Evolutionary conservation across 1,140 invertebrate genomes (phyloP).

Genomic region (Melipona quadrifasciata): DNA sequence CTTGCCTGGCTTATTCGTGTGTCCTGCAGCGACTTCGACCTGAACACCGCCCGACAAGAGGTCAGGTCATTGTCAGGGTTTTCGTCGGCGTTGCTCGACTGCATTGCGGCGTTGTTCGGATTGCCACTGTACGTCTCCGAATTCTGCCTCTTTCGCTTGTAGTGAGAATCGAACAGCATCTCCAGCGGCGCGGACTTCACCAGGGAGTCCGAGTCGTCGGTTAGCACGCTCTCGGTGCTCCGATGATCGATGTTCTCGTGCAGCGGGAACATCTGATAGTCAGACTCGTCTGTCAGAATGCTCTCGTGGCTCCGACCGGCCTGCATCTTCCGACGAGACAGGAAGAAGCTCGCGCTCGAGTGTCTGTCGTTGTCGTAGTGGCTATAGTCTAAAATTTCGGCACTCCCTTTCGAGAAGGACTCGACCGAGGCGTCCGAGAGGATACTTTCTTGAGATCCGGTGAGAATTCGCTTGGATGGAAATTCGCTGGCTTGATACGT

Average conservation of each 20-base stretch:
- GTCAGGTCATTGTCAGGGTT: conserved; percentile 19
- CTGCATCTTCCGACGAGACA: conserved; percentile 80
- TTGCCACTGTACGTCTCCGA: conserved; percentile 75
- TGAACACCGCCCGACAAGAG: conserved; percentile 71
- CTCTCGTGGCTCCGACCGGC: conserved; percentile 90
- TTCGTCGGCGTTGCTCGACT: conserved; percentile 27
- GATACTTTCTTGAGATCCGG: conserved; percentile 88
- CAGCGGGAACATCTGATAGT: conserved; percentile 81
- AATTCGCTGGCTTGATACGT: conserved; percentile 64
- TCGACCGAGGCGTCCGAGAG: conserved; percentile 85
- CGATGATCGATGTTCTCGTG: conserved; percentile 73
- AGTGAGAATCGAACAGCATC: conserved; percentile 84
- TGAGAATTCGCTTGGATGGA: conserved; percentile 62
- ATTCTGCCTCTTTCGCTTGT: conserved; percentile 75
- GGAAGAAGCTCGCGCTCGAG: conserved; percentile 82
- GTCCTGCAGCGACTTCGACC: conserved; percentile 81
- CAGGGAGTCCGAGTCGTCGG: conserved; percentile 81
- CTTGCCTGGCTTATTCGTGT: conserved; percentile 72
- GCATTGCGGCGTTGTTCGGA: conserved; percentile 62
- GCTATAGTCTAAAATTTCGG: conserved; percentile 82
- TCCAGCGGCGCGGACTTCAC: conserved; percentile 89
- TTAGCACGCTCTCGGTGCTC: conserved; percentile 81
- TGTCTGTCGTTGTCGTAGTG: conserved; percentile 84
- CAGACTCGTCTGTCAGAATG: conserved; percentile 89
- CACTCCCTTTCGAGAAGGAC: conserved; percentile 76